Conservation (phyloP, 2,888 invertebrate species). For the Microchrysa polita region DNA sequence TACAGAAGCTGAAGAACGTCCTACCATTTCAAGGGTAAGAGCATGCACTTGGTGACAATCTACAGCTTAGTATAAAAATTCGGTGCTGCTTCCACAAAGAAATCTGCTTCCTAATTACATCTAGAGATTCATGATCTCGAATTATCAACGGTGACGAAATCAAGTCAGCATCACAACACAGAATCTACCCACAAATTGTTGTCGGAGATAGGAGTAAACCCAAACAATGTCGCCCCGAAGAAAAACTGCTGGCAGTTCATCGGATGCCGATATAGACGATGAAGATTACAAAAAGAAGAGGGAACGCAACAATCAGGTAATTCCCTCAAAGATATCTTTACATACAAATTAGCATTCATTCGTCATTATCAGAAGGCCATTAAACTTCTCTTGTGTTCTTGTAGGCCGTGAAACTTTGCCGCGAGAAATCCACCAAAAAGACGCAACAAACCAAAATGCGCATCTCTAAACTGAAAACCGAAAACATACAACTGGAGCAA, state of each 20-base stretch:
- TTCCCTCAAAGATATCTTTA: background rate
- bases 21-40: no score
- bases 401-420: conserved; percentile 62
- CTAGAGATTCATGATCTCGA: no score
- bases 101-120: no score
- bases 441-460: conserved; percentile 60
- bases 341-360: background rate
- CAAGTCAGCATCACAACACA: no score
- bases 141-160: no score
- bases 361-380: background rate
- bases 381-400: background rate
- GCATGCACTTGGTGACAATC: no score
- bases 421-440: conserved; percentile 60
- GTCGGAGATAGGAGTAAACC: no score
- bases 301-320: conserved; percentile 62
- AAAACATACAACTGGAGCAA: conserved; percentile 56
- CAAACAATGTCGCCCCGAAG: conserved; percentile 63
- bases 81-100: no score
- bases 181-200: no score
- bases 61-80: no score
- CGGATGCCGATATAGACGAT: conserved; percentile 54
- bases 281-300: conserved; percentile 60
- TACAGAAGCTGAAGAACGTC: no score
- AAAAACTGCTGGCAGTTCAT: conserved; percentile 58
- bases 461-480: conserved; percentile 56